phyloP scores from a whole-genome alignment of 1,140 invertebrate species.

The Dolichoris vasculosae region DNA sequence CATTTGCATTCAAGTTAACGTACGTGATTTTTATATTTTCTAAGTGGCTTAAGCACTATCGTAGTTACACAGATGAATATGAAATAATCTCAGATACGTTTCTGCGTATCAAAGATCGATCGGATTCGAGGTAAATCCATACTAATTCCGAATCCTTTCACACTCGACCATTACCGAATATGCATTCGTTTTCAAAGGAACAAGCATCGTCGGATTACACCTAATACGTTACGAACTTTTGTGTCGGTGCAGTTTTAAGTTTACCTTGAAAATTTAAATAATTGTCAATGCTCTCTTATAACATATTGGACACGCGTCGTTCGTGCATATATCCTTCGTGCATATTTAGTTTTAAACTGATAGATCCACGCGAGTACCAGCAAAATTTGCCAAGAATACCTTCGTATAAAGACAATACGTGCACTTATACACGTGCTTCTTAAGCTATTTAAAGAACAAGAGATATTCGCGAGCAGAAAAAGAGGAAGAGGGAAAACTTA shows the following conservation, averaged over 20 bases:
- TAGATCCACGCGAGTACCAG: too few relatives aligned
- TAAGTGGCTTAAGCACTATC: too few relatives aligned
- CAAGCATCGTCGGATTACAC: neutral
- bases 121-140: neutral
- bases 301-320: too few relatives aligned
- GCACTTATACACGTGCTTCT: neutral
- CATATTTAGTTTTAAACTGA: neutral
- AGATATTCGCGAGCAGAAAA: neutral
- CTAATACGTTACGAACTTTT: neutral
- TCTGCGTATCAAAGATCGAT: slow-evolving; percentile 37
- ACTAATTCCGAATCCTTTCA: too few relatives aligned
- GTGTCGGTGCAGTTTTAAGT: neutral
- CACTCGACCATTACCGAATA: neutral
- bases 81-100: neutral
- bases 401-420: too few relatives aligned
- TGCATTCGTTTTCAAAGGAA: neutral
- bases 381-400: too few relatives aligned
- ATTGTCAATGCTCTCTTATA: too few relatives aligned
- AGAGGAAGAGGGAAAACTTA: neutral
- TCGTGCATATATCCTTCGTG: neutral
- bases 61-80: neutral
- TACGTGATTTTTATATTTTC: too few relatives aligned
- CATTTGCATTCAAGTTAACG: too few relatives aligned
- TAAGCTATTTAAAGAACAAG: too few relatives aligned
- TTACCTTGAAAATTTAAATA: neutral